Conservation (phyloP, 2,113 vertebrate genomes). For the Talpa occidentalis region DNA sequence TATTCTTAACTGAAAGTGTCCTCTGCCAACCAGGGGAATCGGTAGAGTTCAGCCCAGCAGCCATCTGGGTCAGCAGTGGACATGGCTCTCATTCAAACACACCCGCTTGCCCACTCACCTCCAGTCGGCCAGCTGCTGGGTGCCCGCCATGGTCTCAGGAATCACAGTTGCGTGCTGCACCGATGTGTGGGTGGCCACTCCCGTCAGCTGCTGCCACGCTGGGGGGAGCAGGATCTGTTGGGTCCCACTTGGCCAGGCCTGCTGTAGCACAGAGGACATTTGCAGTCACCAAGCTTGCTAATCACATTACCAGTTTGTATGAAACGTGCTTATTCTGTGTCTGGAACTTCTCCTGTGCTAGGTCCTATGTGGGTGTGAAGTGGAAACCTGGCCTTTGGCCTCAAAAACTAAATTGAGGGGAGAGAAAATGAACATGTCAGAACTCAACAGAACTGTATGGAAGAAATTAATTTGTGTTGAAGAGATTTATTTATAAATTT, state of each 20-base stretch:
- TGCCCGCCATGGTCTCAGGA: slow-evolving; percentile 95
- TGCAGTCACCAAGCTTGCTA: neutral
- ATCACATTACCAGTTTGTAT: neutral
- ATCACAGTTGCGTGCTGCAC: slow-evolving; percentile 97
- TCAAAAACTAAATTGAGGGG: neutral
- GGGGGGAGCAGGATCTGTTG: slow-evolving; percentile 98
- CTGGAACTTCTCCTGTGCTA: neutral
- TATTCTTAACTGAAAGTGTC: neutral
- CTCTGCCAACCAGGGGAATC: neutral
- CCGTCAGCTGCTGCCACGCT: slow-evolving; percentile 97
- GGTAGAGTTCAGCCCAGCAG: neutral
- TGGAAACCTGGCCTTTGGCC: neutral
- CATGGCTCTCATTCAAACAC: neutral
- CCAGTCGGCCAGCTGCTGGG: slow-evolving; percentile 96
- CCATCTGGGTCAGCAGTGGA: neutral
- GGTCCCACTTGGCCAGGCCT: slow-evolving; percentile 97
- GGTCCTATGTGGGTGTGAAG: neutral
- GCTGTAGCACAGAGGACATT: slow-evolving; percentile 86
- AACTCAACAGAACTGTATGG: neutral
- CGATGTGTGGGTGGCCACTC: slow-evolving; percentile 94
- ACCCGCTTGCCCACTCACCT: slow-evolving; percentile 87
- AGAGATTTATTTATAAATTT: slow-evolving; percentile 9
- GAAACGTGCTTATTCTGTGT: neutral
- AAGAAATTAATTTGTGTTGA: neutral
- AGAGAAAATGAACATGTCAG: neutral